These are phyloP conservation scores for Emydoidea blandingii DNA, from an alignment of 2,797 vertebrate species.

Conservation along the genomic window DNA sequence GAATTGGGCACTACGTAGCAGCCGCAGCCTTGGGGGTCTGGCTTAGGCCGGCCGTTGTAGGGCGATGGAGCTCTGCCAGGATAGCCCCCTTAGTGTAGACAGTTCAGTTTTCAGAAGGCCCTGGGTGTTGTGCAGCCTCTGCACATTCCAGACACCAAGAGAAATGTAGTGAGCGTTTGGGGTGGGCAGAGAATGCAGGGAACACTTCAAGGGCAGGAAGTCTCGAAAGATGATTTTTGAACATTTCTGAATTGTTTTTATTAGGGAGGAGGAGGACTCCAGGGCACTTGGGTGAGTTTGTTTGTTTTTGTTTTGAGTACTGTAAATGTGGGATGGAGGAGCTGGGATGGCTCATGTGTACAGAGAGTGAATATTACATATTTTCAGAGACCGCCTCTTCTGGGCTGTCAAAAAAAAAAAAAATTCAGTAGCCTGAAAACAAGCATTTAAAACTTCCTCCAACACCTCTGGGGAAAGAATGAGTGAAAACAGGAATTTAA, in stretches of 20 bases:
- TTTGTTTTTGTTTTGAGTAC: not conserved
- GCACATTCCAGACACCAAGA: not conserved
- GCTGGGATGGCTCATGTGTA: not conserved
- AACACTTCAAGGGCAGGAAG: not conserved
- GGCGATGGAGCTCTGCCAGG: not conserved
- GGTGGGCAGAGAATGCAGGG: not conserved
- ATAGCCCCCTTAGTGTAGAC: not conserved
- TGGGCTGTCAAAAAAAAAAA: not conserved
- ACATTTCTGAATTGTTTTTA: not conserved
- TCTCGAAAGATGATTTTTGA: not conserved
- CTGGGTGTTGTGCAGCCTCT: not conserved
- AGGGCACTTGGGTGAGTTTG: not conserved
- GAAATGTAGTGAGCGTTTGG: not conserved
- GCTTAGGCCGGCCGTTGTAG: not conserved
- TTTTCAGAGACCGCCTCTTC: not conserved
- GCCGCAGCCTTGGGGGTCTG: not conserved
- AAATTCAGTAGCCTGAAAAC: not conserved
- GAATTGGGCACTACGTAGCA: not conserved
- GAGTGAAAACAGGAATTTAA: slow-evolving; percentile 27
- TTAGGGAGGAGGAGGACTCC: not conserved
- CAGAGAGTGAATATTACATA: not conserved
- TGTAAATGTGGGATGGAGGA: not conserved
- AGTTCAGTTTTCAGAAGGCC: not conserved
- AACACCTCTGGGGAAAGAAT: not conserved
- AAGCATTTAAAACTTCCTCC: not conserved